Evolutionary conservation across 2,888 invertebrate genomes (phyloP).

Genomic region (Lepidonotus clava): DNA sequence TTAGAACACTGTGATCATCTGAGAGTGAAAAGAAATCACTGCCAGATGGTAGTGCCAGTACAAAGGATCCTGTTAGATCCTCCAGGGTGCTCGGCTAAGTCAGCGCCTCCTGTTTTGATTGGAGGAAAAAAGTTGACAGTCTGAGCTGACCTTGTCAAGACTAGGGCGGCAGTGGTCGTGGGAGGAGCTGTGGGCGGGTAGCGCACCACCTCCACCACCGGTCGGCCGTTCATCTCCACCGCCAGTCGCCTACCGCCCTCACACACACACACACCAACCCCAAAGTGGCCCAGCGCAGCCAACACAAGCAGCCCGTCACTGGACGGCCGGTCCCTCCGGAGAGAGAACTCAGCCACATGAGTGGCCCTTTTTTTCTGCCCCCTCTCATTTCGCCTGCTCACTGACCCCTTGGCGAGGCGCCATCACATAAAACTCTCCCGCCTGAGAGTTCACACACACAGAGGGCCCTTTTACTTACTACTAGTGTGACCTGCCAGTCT

Average conservation of each 20-base stretch:
- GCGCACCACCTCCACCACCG: conserved; percentile 12
- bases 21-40: too few species aligned
- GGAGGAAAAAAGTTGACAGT: too few species aligned
- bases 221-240: not conserved
- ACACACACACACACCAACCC: not conserved
- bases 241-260: not conserved
- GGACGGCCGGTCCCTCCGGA: not conserved
- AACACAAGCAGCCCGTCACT: not conserved
- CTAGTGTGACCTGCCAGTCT: not conserved
- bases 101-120: too few species aligned
- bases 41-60: too few species aligned
- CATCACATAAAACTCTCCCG: not conserved
- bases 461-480: not conserved
- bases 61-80: too few species aligned
- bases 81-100: too few species aligned
- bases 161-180: conserved; percentile 12
- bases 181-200: not conserved
- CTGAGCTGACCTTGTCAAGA: conserved; percentile 17
- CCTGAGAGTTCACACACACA: not conserved
- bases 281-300: not conserved
- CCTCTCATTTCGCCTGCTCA: not conserved
- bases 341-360: not conserved
- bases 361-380: not conserved
- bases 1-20: too few species aligned
- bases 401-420: not conserved